Conservation (phyloP, 2,888 invertebrate species). For the Meiosimyza platycephala region DNA sequence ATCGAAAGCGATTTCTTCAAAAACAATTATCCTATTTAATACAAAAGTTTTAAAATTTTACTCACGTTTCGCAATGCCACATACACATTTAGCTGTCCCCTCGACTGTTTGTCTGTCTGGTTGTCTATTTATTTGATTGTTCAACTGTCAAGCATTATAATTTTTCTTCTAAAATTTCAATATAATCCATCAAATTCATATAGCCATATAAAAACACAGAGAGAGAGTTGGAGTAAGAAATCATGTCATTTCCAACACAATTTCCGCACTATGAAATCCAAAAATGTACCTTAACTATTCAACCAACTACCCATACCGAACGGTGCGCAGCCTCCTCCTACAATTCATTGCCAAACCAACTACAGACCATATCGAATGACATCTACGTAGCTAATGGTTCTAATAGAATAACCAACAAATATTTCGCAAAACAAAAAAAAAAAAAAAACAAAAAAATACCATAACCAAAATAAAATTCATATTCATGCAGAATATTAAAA, state of each 20-base stretch:
- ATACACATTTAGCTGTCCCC: slow-evolving; percentile 13
- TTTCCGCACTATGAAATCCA: slow-evolving; percentile 8
- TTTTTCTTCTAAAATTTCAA: slow-evolving; percentile 37
- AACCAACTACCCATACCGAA: slow-evolving; percentile 32
- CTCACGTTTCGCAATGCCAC: slow-evolving; percentile 10
- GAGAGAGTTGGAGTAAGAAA: background rate
- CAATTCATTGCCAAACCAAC: background rate
- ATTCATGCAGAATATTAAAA: slow-evolving; percentile 43
- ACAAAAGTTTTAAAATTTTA: slow-evolving; percentile 17
- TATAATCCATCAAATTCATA: slow-evolving; percentile 40
- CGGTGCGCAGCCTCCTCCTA: background rate
- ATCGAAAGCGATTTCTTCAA: background rate
- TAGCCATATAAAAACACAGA: background rate
- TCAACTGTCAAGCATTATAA: slow-evolving; percentile 17
- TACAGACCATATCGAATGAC: slow-evolving; percentile 42
- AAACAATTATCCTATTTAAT: background rate
- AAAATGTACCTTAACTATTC: slow-evolving; percentile 43
- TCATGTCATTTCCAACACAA: slow-evolving; percentile 24
- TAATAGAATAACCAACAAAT: slow-evolving; percentile 42
- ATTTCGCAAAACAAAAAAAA: no score
- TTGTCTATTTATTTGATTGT: slow-evolving; percentile 20
- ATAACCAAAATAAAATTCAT: slow-evolving; percentile 20
- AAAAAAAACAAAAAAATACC: slow-evolving; percentile 9
- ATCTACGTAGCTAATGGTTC: slow-evolving; percentile 42
- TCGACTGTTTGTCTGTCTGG: slow-evolving; percentile 10